Base-by-base conservation (phyloP, 2,113 vertebrate genomes). In the Leiothrix lutea region DNA sequence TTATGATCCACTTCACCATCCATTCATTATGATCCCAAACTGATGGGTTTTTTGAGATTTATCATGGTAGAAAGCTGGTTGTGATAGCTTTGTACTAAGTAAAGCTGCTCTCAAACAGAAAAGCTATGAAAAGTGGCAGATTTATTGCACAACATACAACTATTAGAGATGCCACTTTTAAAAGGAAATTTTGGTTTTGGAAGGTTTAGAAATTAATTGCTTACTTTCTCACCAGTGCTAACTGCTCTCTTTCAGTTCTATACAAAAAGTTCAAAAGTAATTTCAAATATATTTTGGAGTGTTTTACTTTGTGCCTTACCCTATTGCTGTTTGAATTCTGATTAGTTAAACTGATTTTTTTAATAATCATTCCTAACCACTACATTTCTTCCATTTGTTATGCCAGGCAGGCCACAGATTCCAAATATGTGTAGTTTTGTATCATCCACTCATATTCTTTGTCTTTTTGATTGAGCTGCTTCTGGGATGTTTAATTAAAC, bases 1-100 rank as follows among this genome's bases (percentile, higher is more conserved):
- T 72, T 45, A 6, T 0, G 0, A n/a, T 82, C 36, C 42, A n/a
- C 25, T 18, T 62, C 80, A 69, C 50, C 9, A 4, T 57, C 53
- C n/a, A 23, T 95, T 36, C 28, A 11, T 72, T 45, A 6, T 0
- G 0, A n/a, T 82, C 36, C 42, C 50, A 72, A 48, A 48, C 21
- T 31, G 56, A 11, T 75, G 10, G 0, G 11, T 11, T 70, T 82
- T 28, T 42, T 60, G 51, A 75, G 74, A 47, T 25, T 38, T 31
- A 29, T 47, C 25, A 5, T 53, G 38, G 23, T 22, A n/a, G 17
- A 72, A 88, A 83, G 56, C 56, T 58, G 42, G 5, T 38, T 73
- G 51, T 47, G 69, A 60, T 74, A 48, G 25, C 38, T 53, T 66
- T 74, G 23, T 72, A 5, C 11, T 67, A 64, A 62, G 3, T 90